Evolutionary conservation across 2,888 invertebrate species (phyloP).

Genomic region (Ormyrus nitidulus): DNA sequence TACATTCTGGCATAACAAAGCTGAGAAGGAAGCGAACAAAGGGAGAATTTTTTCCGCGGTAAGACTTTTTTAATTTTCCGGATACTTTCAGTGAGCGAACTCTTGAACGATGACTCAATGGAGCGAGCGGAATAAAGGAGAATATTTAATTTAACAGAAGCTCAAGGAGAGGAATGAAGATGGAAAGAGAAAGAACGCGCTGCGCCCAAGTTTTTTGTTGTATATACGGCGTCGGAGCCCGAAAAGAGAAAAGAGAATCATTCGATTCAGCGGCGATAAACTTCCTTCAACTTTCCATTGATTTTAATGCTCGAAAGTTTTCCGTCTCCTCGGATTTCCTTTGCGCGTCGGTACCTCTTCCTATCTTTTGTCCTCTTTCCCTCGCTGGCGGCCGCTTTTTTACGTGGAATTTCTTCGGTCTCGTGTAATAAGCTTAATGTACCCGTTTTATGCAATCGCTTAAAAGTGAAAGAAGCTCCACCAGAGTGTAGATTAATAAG

Average conservation of each 20-base stretch:
- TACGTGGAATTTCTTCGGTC: constrained; percentile 27
- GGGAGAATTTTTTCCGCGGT: constrained; percentile 19
- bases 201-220: constrained; percentile 40
- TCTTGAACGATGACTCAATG: constrained; percentile 56
- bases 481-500: constrained; percentile 34
- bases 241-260: constrained; percentile 40
- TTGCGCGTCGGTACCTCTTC: constrained; percentile 35
- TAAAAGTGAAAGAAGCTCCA: constrained; percentile 27
- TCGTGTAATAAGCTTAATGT: constrained; percentile 49
- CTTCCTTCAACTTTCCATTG: constrained; percentile 53
- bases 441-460: constrained; percentile 39
- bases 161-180: constrained; percentile 3
- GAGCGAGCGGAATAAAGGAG: constrained; percentile 48
- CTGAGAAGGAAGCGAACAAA: constrained; percentile 4
- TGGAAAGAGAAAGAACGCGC: constrained; percentile 21
- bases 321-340: constrained; percentile 40
- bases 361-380: constrained; percentile 39
- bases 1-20: constrained; percentile 30
- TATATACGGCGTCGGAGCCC: constrained; percentile 35
- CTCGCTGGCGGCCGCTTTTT: constrained; percentile 32
- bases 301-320: constrained; percentile 54
- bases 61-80: constrained; percentile 48
- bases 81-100: constrained; percentile 12
- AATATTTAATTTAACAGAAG: constrained; percentile 58
- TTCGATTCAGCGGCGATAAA: constrained; percentile 47